These are phyloP conservation scores for Hipposideros armiger DNA, from an alignment of 2,113 vertebrate genomes.

Conservation along the genomic window DNA sequence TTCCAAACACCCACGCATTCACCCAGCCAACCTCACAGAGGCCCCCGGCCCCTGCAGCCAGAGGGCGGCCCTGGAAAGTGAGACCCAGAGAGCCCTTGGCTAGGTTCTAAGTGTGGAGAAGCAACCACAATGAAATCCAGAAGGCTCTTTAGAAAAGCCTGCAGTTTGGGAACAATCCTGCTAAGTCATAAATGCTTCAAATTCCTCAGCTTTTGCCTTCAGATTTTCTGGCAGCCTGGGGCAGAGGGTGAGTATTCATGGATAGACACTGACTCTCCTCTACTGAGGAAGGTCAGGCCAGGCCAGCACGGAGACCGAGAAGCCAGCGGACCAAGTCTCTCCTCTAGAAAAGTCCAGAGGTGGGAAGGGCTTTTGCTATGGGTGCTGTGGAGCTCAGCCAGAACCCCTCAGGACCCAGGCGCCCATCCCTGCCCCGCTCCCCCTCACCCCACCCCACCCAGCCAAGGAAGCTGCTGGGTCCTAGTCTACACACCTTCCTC, in stretches of 20 bases:
- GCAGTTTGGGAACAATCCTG: constrained; percentile 70
- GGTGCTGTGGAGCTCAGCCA: background rate
- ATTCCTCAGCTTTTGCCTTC: constrained; percentile 75
- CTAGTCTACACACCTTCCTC: background rate
- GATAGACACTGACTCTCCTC: constrained; percentile 29
- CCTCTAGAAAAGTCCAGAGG: background rate
- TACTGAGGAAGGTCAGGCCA: background rate
- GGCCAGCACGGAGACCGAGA: background rate
- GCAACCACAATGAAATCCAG: constrained; percentile 68
- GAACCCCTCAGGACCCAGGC: background rate
- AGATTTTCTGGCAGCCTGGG: constrained; percentile 65
- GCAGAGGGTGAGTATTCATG: background rate
- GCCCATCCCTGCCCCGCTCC: background rate
- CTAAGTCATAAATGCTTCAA: constrained; percentile 80
- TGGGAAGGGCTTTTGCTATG: background rate
- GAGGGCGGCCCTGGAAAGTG: background rate
- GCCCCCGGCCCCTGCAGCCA: background rate
- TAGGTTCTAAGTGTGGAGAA: constrained; percentile 10
- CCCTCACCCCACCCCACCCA: background rate
- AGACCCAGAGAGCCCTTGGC: background rate
- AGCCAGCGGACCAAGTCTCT: background rate
- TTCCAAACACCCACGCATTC: background rate
- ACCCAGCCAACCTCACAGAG: background rate
- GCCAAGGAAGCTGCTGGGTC: background rate
- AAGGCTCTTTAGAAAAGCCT: constrained; percentile 63